These are phyloP conservation scores for Aythya baeri DNA, from an alignment of 2,113 vertebrate genomes.

Conservation along the genomic window DNA sequence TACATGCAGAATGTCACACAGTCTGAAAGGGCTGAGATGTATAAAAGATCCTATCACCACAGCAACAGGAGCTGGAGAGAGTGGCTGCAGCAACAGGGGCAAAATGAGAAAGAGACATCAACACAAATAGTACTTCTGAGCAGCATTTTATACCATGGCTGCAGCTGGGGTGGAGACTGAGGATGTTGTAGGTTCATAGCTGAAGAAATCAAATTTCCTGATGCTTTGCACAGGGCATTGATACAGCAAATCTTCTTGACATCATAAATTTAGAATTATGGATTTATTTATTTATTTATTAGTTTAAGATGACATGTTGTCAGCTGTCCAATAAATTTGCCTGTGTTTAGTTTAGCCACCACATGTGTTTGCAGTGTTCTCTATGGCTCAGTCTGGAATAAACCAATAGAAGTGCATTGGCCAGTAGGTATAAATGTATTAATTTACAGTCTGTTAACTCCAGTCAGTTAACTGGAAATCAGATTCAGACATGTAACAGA, in stretches of 20 bases:
- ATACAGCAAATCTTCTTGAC: not conserved
- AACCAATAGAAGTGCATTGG: not conserved
- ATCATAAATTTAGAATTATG: not conserved
- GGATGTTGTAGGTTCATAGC: not conserved
- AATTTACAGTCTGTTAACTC: not conserved
- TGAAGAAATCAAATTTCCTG: not conserved
- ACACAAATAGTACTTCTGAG: not conserved
- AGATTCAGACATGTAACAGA: not conserved
- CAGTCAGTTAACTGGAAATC: not conserved
- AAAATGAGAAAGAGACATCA: not conserved
- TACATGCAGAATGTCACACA: not conserved
- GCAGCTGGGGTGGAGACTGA: not conserved
- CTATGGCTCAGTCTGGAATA: not conserved
- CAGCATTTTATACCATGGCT: not conserved
- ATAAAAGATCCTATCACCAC: not conserved
- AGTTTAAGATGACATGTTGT: not conserved
- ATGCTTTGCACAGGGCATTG: not conserved
- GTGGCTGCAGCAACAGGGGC: not conserved
- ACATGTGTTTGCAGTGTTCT: not conserved
- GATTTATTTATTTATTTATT: not conserved
- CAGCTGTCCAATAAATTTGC: not conserved
- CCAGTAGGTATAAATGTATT: not conserved
- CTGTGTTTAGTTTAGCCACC: not conserved
- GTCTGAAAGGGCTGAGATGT: not conserved
- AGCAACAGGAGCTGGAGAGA: slow-evolving; percentile 1